These are phyloP conservation scores for Spodoptera littoralis DNA, from an alignment of 2,888 invertebrate genomes.

Conservation along the genomic window DNA sequence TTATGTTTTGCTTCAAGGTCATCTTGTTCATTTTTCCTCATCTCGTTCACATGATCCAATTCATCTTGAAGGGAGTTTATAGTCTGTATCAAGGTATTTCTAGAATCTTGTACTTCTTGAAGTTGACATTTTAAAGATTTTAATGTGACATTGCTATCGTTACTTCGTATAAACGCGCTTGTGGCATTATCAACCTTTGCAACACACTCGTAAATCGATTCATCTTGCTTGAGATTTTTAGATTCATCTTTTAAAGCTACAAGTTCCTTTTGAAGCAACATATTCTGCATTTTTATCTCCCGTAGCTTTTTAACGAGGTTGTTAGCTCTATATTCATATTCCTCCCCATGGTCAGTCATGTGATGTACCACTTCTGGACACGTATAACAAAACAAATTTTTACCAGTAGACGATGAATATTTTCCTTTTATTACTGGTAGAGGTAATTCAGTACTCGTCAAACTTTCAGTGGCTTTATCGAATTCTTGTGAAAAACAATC, in stretches of 20 bases:
- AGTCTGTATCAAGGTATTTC: constrained; percentile 69
- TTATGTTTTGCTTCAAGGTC: constrained; percentile 73
- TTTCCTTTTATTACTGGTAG: constrained; percentile 23
- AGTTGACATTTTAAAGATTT: constrained; percentile 71
- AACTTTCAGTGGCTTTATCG: constrained; percentile 48
- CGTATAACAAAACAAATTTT: constrained; percentile 58
- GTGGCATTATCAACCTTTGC: constrained; percentile 68
- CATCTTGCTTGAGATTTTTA: constrained; percentile 48
- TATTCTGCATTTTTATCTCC: constrained; percentile 80
- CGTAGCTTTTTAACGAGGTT: constrained; percentile 78
- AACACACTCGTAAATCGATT: constrained; percentile 49
- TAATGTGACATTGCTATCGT: constrained; percentile 66
- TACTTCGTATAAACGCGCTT: constrained; percentile 57
- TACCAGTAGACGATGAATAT: constrained; percentile 32
- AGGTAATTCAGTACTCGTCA: constrained; percentile 44
- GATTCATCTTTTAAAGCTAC: constrained; percentile 68
- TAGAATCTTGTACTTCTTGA: constrained; percentile 72
- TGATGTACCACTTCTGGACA: constrained; percentile 54
- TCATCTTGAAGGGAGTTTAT: constrained; percentile 70
- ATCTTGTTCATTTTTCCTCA: constrained; percentile 74
- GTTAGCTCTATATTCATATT: constrained; percentile 72
- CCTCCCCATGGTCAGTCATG: constrained; percentile 41
- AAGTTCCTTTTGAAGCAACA: constrained; percentile 72
- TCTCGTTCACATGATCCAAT: constrained; percentile 68
- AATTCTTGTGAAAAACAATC: constrained; percentile 61